Evolutionary conservation across 2,888 invertebrate genomes (phyloP).

Genomic region (Spicauda simplicius): DNA sequence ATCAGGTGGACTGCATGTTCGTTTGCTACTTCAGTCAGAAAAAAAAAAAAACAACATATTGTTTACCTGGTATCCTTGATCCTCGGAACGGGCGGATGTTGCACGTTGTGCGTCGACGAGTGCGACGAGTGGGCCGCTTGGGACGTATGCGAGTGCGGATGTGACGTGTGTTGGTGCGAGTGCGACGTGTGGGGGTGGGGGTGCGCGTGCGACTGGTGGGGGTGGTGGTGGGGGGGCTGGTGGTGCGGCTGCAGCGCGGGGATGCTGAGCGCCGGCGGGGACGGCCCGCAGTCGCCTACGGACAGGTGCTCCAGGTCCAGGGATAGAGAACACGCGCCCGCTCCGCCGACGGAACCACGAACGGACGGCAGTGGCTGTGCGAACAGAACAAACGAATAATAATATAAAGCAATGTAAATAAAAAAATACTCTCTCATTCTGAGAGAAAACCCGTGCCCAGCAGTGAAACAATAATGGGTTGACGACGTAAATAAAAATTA

Average conservation of each 20-base stretch:
- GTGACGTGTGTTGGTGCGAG: conserved; percentile 44
- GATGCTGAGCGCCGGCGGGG: conserved; percentile 48
- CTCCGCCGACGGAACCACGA: conserved; percentile 30
- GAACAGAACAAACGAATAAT: not conserved
- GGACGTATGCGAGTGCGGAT: conserved; percentile 36
- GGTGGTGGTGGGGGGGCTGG: conserved; percentile 36
- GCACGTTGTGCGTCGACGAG: conserved; percentile 43
- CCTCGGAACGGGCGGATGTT: conserved; percentile 53
- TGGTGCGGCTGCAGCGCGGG: conserved; percentile 19
- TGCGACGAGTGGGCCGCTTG: conserved; percentile 41
- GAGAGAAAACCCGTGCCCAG: too few species aligned
- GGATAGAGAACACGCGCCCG: conserved; percentile 53
- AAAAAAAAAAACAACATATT: not conserved
- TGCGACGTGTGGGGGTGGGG: not conserved
- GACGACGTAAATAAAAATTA: too few species aligned
- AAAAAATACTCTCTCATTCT: too few species aligned
- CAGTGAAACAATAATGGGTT: too few species aligned
- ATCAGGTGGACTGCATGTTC: too few species aligned
- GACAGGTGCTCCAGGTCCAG: conserved; percentile 70
- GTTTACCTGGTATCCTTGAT: conserved; percentile 70
- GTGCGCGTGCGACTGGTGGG: conserved; percentile 26
- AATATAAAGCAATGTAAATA: not conserved
- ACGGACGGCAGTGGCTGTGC: conserved; percentile 31
- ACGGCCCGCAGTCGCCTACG: conserved; percentile 62
- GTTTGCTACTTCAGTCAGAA: too few species aligned